Evolutionary conservation across 2,797 vertebrate genomes (phyloP).

Genomic region (Ispidina picta): DNA sequence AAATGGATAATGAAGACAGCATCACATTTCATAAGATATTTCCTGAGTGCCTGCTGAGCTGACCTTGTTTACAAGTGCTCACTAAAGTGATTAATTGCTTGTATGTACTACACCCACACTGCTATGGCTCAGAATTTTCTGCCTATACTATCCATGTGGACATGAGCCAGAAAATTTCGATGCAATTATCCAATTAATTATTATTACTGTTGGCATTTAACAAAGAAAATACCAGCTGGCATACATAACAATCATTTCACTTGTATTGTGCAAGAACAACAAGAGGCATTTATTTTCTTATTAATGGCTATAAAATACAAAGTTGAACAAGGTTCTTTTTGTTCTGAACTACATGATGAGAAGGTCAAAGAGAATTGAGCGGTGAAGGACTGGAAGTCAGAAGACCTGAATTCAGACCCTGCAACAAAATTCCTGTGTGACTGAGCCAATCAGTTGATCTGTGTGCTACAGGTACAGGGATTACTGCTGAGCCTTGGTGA

Average conservation of each 20-base stretch:
- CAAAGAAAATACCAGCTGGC: not conserved
- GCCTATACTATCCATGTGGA: not conserved
- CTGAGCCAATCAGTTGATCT: not conserved
- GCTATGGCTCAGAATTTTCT: not conserved
- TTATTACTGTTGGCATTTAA: conserved; percentile 17
- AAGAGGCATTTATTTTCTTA: not conserved
- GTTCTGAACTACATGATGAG: not conserved
- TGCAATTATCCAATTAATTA: conserved; percentile 27
- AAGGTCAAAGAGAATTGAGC: not conserved
- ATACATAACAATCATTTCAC: not conserved
- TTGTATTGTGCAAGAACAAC: not conserved
- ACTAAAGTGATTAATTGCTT: conserved; percentile 22
- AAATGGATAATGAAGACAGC: conserved; percentile 19
- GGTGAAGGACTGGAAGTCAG: not conserved
- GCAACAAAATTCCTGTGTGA: not conserved
- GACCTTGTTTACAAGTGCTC: conserved; percentile 30
- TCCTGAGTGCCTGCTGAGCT: conserved; percentile 12
- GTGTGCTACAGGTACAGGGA: not conserved
- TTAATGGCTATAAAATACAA: not conserved
- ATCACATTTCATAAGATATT: conserved; percentile 30
- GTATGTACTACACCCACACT: not conserved
- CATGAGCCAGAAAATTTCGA: conserved; percentile 10
- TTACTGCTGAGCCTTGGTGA: not conserved
- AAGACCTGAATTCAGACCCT: not conserved
- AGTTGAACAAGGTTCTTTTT: not conserved